Evolutionary conservation across 2,888 invertebrate genomes (phyloP).

Genomic region (Chymomyza procnemis): DNA sequence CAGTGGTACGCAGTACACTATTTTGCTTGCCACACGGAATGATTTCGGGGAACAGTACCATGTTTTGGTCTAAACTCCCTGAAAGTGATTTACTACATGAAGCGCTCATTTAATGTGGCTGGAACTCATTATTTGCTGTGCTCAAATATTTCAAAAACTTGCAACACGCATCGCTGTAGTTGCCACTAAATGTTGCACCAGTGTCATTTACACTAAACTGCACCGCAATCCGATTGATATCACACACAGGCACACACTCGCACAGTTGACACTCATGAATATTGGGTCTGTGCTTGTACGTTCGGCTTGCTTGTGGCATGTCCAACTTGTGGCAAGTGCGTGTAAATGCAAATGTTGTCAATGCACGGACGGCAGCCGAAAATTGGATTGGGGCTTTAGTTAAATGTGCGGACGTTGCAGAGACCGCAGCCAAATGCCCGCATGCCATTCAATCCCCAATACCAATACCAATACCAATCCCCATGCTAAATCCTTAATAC

Average conservation of each 20-base stretch:
- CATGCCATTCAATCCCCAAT: slow-evolving; percentile 40
- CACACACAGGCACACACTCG: slow-evolving; percentile 12
- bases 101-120: too few relatives aligned
- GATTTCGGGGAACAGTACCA: too few relatives aligned
- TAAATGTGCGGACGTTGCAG: slow-evolving; percentile 43
- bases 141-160: too few relatives aligned
- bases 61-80: too few relatives aligned
- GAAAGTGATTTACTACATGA: too few relatives aligned
- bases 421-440: slow-evolving; percentile 39
- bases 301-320: slow-evolving; percentile 46
- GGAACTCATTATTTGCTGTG: too few relatives aligned
- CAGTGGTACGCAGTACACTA: background rate
- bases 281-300: background rate
- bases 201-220: slow-evolving; percentile 5
- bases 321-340: slow-evolving; percentile 58
- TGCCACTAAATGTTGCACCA: slow-evolving; percentile 24
- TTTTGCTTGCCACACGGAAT: background rate
- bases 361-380: slow-evolving; percentile 52
- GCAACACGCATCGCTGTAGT: background rate
- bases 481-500: slow-evolving; percentile 71
- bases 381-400: slow-evolving; percentile 61
- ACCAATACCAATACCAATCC: too few relatives aligned
- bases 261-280: background rate
- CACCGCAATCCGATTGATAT: slow-evolving; percentile 51
- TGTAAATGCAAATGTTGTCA: slow-evolving; percentile 64